Evolutionary conservation across 2,888 invertebrate species (phyloP).

Genomic region (Leptura quadrifasciata): DNA sequence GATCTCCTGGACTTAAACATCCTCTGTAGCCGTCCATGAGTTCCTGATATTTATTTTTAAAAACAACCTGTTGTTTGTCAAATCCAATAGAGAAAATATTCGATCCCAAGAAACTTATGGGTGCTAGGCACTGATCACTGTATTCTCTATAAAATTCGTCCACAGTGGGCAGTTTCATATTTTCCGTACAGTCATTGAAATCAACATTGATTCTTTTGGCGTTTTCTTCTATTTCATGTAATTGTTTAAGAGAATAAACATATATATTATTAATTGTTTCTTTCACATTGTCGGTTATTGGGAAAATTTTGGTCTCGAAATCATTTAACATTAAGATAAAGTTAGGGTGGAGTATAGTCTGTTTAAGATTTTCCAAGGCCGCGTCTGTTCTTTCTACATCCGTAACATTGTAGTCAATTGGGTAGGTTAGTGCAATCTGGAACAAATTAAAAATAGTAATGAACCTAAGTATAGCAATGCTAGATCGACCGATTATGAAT

Average conservation of each 20-base stretch:
- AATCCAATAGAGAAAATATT: slow-evolving; percentile 2
- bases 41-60: slow-evolving; percentile 13
- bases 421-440: slow-evolving; percentile 11
- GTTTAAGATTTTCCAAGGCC: background rate
- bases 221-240: slow-evolving; percentile 1
- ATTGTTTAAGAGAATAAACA: background rate
- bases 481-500: no score
- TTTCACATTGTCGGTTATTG: background rate
- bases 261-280: background rate
- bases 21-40: slow-evolving; percentile 6
- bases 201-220: background rate
- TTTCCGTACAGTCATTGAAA: background rate
- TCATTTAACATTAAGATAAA: slow-evolving; percentile 11
- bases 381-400: background rate
- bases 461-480: no score
- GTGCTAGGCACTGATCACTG: background rate
- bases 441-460: background rate
- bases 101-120: background rate
- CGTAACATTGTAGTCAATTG: slow-evolving; percentile 25
- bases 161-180: background rate
- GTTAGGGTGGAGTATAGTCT: background rate
- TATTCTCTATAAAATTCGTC: slow-evolving; percentile 13
- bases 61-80: slow-evolving; percentile 6
- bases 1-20: slow-evolving; percentile 9
- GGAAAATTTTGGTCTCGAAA: background rate